Base-by-base conservation (phyloP, 2,113 vertebrate genomes). In the Corythornis madagascariensis region DNA sequence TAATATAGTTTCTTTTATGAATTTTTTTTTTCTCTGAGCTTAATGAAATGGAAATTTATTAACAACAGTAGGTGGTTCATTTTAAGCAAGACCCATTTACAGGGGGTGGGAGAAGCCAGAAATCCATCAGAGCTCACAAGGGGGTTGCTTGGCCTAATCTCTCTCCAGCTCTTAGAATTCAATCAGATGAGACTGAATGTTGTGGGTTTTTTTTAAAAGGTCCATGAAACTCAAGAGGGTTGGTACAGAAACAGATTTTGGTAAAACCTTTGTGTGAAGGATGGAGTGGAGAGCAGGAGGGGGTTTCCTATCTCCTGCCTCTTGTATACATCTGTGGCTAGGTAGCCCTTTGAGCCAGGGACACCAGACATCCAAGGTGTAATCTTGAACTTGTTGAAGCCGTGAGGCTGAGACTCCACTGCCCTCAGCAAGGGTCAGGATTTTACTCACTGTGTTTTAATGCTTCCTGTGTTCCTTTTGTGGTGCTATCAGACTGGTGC, bases 401-500 rank as follows among this genome's bases (percentile, higher is more conserved):
- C 59, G 2, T 16, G 47, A 88, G 60, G 60, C 60, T 75, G 59
- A 86, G 48, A 22, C 52, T 47, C n/a, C 53, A 3, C 25, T 71
- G 76, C 69, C n/a, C 61, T 53, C 86, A 72, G 73, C 12, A 26
- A 65, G 76, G 47, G 25, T 5, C 33, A 74, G 64, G 40, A 35
- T 67, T 93, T 71, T 73, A 35, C 70, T 90, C 26, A 0, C 47
- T 82, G 45, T 56, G 5, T 84, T 65, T 57, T 43, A 73, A 40
- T 66, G 77, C 59, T 96, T 85, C 88, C 90, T 83, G 38, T 60
- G 61, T 90, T 45, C 24, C 48, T 74, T 81, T 20, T 26, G 33
- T 74, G 88, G 89, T 93, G 92, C 92, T 95, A 73, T 94, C 86
- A 82, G 71, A 59, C 33, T 7, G 86, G 89, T 64, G 66, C 55